Percentiles rank a stretch among this genome's conserved stretches.
Conservation (phyloP, 2,113 vertebrate species). For the Labeo catla region DNA sequence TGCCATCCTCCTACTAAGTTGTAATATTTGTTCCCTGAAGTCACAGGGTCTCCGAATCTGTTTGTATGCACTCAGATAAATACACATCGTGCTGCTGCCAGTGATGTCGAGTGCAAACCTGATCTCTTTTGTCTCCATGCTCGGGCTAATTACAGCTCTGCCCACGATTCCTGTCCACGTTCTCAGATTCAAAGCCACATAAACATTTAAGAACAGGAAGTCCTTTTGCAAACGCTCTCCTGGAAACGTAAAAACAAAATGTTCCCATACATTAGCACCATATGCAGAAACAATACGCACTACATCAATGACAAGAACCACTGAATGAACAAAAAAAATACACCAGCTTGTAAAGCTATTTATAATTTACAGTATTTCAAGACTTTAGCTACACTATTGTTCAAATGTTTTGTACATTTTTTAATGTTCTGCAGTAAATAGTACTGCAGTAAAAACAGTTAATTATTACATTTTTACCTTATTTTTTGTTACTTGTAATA, state of each 20-base stretch:
- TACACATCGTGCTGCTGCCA: neutral
- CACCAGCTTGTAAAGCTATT: neutral
- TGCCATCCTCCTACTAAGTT: neutral
- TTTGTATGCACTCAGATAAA: neutral
- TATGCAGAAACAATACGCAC: neutral
- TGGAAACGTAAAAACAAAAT: neutral
- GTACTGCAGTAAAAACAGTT: too few relatives aligned
- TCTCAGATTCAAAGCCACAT: constrained; percentile 17
- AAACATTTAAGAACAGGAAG: constrained; percentile 35
- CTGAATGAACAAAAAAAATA: neutral
- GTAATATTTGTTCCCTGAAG: constrained; percentile 17
- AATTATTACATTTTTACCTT: too few relatives aligned
- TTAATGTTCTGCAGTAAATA: too few relatives aligned
- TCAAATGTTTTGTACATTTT: too few relatives aligned
- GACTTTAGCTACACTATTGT: neutral
- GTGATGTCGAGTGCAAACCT: neutral
- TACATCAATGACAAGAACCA: neutral
- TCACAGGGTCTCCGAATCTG: neutral
- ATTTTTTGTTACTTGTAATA: too few relatives aligned
- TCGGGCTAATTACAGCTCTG: constrained; percentile 51
- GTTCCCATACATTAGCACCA: neutral
- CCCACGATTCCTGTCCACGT: constrained; percentile 47
- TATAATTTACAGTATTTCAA: neutral
- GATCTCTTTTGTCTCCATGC: constrained; percentile 46
- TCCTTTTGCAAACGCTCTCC: neutral